These are phyloP conservation scores for Nannospalax galili DNA, from an alignment of 2,113 vertebrate genomes.

Conservation along the genomic window DNA sequence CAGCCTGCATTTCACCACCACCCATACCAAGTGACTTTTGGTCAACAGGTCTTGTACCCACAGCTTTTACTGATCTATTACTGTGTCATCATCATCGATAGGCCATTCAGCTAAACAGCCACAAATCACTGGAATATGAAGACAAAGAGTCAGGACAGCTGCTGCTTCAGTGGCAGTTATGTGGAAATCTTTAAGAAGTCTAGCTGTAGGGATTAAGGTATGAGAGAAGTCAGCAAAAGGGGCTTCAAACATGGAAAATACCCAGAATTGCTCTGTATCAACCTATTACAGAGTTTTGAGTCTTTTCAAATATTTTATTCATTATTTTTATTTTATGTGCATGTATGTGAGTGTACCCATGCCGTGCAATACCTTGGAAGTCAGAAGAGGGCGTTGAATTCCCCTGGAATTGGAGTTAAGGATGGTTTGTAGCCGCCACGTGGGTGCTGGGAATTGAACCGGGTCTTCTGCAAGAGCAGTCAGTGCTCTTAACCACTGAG, in stretches of 20 bases:
- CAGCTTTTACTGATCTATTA: neutral
- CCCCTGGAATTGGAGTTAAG: too few species aligned
- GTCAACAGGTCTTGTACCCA: neutral
- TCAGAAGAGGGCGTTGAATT: too few species aligned
- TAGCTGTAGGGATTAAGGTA: neutral
- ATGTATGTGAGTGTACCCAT: too few species aligned
- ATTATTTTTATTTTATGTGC: too few species aligned
- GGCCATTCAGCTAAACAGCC: neutral
- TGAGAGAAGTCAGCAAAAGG: neutral
- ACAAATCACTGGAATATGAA: neutral
- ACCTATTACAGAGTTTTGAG: neutral
- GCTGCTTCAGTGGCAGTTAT: neutral
- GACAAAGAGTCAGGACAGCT: neutral
- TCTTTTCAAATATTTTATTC: neutral
- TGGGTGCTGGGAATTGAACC: too few species aligned
- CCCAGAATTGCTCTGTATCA: neutral
- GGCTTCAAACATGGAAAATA: neutral
- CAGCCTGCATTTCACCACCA: too few species aligned
- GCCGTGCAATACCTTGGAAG: too few species aligned
- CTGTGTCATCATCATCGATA: neutral
- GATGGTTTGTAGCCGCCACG: too few species aligned
- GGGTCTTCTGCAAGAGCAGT: too few species aligned
- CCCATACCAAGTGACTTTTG: too few species aligned
- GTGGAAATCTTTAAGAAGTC: neutral
- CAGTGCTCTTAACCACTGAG: too few species aligned